Conservation (phyloP, 2,888 invertebrate genomes). For the Trachelus stipa region DNA sequence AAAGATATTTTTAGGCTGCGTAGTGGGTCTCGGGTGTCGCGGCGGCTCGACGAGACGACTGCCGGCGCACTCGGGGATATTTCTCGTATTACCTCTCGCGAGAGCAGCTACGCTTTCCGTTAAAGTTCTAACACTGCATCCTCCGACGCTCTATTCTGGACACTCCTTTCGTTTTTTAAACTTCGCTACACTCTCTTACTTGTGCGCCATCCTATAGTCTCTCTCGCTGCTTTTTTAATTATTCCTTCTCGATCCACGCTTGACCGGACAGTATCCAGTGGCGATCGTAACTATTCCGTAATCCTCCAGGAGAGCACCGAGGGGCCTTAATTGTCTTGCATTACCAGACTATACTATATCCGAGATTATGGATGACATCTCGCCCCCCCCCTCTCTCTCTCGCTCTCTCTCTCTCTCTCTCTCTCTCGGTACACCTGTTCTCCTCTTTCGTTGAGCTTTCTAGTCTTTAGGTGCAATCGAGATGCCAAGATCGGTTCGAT, state of each 20-base stretch:
- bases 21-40: conserved; percentile 7
- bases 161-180: no score
- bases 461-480: not conserved
- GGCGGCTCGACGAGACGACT: not conserved
- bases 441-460: not conserved
- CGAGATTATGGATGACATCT: conserved; percentile 30
- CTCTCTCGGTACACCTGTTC: conserved; percentile 14
- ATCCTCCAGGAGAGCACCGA: conserved; percentile 8
- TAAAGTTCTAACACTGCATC: not conserved
- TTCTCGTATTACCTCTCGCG: conserved; percentile 11
- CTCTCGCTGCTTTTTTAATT: conserved; percentile 10
- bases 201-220: not conserved
- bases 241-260: conserved; percentile 20
- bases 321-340: conserved; percentile 36
- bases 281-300: conserved; percentile 20
- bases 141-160: no score
- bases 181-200: no score
- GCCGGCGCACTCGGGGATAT: conserved; percentile 10
- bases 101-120: not conserved
- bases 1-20: conserved; percentile 31
- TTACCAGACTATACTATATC: conserved; percentile 28
- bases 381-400: not conserved
- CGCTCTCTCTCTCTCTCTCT: conserved; percentile 10
- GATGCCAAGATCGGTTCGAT: conserved; percentile 37
- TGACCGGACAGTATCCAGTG: conserved; percentile 9